A percentile compares a stretch with the other conserved stretches of the same genome.
Conservation (phyloP, 2,113 vertebrate species). For the Onychorhynchus coronatus region DNA sequence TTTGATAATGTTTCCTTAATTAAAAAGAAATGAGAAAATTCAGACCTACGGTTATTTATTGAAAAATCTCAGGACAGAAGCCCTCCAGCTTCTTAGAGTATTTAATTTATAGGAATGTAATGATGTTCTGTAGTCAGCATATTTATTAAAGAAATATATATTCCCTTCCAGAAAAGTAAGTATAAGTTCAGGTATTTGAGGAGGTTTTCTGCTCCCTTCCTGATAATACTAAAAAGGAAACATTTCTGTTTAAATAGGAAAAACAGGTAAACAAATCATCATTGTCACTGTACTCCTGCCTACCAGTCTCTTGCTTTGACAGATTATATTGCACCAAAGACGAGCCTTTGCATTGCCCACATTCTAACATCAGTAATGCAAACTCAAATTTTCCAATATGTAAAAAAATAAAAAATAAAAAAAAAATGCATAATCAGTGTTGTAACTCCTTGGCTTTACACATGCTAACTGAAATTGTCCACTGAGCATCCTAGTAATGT, state of each 20-base stretch:
- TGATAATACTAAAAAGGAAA: not conserved
- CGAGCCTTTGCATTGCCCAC: not conserved
- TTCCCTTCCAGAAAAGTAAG: not conserved
- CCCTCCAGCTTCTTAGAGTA: not conserved
- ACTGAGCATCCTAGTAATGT: not conserved
- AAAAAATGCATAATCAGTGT: not conserved
- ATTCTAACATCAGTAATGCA: not conserved
- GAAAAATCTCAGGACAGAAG: not conserved
- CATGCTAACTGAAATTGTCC: not conserved
- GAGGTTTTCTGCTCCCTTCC: not conserved
- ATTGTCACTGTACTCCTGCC: not conserved
- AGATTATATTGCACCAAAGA: not conserved
- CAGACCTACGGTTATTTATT: not conserved
- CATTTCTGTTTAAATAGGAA: not conserved
- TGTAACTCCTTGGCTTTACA: not conserved
- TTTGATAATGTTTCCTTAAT: not conserved
- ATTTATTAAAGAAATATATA: conserved; percentile 18
- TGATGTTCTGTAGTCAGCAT: not conserved
- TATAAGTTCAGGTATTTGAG: not conserved
- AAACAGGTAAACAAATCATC: not conserved
- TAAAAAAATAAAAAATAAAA: not conserved
- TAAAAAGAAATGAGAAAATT: conserved; percentile 19
- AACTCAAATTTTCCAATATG: not conserved
- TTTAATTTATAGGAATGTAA: not conserved
- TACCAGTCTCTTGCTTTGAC: not conserved